These are phyloP conservation scores for Parnassius smintheus DNA, from an alignment of 2,888 invertebrate genomes.

Conservation along the genomic window DNA sequence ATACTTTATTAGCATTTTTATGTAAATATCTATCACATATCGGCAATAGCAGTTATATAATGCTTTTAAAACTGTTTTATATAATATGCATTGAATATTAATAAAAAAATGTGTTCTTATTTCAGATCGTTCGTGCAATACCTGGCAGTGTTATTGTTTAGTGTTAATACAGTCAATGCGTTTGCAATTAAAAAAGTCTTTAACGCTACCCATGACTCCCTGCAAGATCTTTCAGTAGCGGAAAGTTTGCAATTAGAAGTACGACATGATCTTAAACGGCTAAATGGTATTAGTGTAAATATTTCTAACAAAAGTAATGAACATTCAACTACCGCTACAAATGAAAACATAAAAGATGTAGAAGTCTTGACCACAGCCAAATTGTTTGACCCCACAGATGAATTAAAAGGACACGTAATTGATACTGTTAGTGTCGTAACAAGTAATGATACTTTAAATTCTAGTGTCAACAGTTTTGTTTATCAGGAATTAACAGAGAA, in stretches of 20 bases:
- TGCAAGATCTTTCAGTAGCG: slow-evolving; percentile 42
- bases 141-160: slow-evolving; percentile 48
- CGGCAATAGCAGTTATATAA: too few relatives aligned
- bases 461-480: too few relatives aligned
- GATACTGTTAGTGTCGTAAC: too few relatives aligned
- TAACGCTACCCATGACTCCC: slow-evolving; percentile 29
- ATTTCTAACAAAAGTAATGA: slow-evolving; percentile 15
- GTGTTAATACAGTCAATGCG: slow-evolving; percentile 46
- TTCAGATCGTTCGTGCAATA: slow-evolving; percentile 62
- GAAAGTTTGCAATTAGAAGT: slow-evolving; percentile 47
- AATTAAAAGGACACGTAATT: too few relatives aligned
- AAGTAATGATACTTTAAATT: too few relatives aligned
- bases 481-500: too few relatives aligned
- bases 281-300: slow-evolving; percentile 33
- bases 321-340: background rate
- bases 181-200: slow-evolving; percentile 44
- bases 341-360: background rate
- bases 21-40: slow-evolving; percentile 12
- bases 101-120: slow-evolving; percentile 32
- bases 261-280: slow-evolving; percentile 40
- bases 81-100: background rate
- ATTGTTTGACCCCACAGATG: too few relatives aligned
- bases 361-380: background rate
- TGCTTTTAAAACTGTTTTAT: background rate
- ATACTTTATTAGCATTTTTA: slow-evolving; percentile 7